Percentiles rank a stretch among this genome's conserved stretches.
Conservation (phyloP, 2,888 invertebrate species). For the Sicus ferrugineus region DNA sequence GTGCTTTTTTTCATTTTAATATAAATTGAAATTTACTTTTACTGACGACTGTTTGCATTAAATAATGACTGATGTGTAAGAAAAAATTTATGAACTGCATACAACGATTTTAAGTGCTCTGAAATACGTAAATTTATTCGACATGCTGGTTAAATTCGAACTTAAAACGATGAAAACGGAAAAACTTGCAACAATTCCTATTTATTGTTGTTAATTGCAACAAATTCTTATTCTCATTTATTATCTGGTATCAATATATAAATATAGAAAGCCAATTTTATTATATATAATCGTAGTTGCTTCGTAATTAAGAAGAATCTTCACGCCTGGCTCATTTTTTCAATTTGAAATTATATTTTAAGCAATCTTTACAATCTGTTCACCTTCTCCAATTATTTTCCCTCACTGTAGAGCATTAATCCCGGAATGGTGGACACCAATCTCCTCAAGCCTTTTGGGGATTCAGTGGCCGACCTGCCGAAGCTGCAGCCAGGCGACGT, state of each 20-base stretch:
- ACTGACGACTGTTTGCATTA: background rate
- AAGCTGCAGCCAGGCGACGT: constrained; percentile 69
- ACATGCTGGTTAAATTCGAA: no score
- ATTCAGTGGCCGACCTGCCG: constrained; percentile 60
- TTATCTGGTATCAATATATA: no score
- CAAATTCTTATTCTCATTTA: no score
- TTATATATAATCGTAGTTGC: no score
- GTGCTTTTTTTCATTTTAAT: background rate
- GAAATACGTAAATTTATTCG: no score
- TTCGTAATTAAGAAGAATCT: background rate
- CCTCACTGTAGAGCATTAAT: constrained; percentile 67
- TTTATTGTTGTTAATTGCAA: no score
- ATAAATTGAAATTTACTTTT: constrained; percentile 10
- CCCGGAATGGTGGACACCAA: constrained; percentile 72
- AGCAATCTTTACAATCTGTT: background rate
- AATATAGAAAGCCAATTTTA: no score
- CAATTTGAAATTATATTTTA: background rate
- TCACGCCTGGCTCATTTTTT: no score
- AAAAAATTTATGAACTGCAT: no score
- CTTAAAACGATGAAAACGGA: no score
- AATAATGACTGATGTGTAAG: background rate
- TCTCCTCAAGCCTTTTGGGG: constrained; percentile 63
- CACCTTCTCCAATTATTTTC: constrained; percentile 1
- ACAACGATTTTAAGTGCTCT: no score
- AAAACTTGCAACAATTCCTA: no score